These are phyloP conservation scores for Gallinago media DNA, from an alignment of 2,113 vertebrate species.

Conservation along the genomic window DNA sequence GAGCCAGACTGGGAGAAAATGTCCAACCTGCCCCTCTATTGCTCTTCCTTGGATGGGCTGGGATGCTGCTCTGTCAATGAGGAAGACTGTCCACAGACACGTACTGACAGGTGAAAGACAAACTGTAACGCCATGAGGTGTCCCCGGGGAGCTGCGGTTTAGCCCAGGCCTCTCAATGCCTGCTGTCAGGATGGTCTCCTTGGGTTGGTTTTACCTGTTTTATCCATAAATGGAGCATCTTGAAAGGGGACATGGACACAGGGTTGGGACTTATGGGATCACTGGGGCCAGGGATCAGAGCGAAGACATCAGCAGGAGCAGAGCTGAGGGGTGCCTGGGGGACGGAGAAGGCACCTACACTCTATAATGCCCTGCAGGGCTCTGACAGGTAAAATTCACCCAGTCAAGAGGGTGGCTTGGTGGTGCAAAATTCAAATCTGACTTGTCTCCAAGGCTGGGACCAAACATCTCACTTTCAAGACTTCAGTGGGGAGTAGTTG, in stretches of 20 bases:
- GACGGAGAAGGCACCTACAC: accelerated
- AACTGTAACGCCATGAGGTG: neutral
- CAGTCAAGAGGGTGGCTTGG: neutral
- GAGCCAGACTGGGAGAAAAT: neutral
- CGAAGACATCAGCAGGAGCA: neutral
- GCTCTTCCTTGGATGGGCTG: neutral
- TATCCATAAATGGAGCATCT: neutral
- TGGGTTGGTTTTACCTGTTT: neutral
- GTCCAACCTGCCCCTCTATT: neutral
- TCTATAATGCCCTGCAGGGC: neutral
- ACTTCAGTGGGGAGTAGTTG: neutral
- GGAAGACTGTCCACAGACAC: neutral
- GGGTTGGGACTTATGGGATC: neutral
- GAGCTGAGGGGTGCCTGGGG: accelerated
- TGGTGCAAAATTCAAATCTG: neutral
- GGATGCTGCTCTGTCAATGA: accelerated
- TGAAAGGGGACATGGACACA: neutral
- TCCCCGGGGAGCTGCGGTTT: neutral
- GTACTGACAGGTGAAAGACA: neutral
- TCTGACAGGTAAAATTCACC: neutral
- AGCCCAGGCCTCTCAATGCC: neutral
- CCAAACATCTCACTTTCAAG: neutral
- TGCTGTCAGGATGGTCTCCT: neutral
- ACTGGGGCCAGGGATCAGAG: neutral
- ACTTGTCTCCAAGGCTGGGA: neutral